Evolutionary conservation across 2,113 vertebrate genomes (phyloP).

Genomic region (Pseudorasbora parva): DNA sequence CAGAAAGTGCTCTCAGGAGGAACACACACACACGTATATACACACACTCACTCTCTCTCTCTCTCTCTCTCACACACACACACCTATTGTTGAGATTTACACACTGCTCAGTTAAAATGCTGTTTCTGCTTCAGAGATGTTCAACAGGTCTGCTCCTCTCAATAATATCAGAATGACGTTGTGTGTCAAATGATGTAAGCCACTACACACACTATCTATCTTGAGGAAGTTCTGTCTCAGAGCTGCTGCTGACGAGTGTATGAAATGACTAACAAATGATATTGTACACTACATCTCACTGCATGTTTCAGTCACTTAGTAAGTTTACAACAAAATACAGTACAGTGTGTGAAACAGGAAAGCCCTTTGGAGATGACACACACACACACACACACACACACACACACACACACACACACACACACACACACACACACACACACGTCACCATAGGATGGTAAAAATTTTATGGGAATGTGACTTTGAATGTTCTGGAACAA

Average conservation of each 20-base stretch:
- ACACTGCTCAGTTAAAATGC: neutral
- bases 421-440: too few species aligned
- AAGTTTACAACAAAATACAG: neutral
- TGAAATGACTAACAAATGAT: neutral
- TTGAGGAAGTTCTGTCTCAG: neutral
- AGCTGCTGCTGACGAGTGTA: neutral
- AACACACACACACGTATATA: conserved; percentile 4
- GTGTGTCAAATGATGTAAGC: too few species aligned
- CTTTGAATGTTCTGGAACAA: too few species aligned
- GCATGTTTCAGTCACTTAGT: neutral
- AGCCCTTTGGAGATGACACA: neutral
- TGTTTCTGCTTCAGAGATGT: neutral
- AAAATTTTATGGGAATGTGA: too few species aligned
- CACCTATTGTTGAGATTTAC: too few species aligned
- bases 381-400: too few species aligned
- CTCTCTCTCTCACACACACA: too few species aligned
- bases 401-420: too few species aligned
- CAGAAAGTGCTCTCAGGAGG: conserved; percentile 3
- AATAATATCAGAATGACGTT: too few species aligned
- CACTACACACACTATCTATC: neutral
- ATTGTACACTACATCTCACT: neutral
- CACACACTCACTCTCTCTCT: conserved; percentile 21
- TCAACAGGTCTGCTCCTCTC: neutral
- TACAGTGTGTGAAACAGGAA: neutral
- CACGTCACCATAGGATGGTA: too few species aligned